A percentile compares a stretch with the other conserved stretches of the same genome.
Conservation (phyloP, 1,140 invertebrate genomes). For the Nymphalis io region DNA sequence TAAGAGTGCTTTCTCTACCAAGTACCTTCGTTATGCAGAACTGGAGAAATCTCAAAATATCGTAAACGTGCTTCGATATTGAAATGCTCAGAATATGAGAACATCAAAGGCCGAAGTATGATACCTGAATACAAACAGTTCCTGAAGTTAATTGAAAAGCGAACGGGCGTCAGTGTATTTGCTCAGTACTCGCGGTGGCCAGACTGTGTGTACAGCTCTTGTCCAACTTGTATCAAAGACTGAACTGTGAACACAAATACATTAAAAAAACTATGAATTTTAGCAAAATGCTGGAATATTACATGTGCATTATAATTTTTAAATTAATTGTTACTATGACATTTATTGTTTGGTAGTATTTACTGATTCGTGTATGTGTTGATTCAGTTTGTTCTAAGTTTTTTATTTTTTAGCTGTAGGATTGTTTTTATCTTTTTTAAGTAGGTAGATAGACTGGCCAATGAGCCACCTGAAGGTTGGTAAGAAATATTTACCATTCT, state of each 20-base stretch:
- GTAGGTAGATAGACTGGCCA: too few relatives aligned
- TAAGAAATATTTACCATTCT: too few relatives aligned
- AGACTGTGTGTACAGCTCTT: constrained; percentile 64
- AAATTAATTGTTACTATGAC: too few relatives aligned
- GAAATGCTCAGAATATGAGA: constrained; percentile 48
- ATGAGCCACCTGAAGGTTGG: too few relatives aligned
- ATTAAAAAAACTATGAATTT: constrained; percentile 26
- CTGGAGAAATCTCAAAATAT: constrained; percentile 16
- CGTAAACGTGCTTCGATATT: constrained; percentile 18
- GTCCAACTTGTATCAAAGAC: constrained; percentile 66
- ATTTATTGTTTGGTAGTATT: too few relatives aligned
- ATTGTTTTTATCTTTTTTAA: too few relatives aligned
- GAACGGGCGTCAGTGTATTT: constrained; percentile 61
- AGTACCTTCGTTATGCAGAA: neutral
- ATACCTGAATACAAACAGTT: constrained; percentile 64
- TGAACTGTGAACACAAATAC: constrained; percentile 25
- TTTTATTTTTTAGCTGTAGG: too few relatives aligned
- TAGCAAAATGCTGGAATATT: neutral
- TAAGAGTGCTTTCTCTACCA: neutral
- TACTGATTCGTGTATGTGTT: too few relatives aligned
- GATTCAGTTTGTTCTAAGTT: too few relatives aligned
- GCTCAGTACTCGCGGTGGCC: constrained; percentile 55
- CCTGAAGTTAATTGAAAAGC: constrained; percentile 68
- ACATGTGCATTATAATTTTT: neutral
- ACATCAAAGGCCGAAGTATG: constrained; percentile 66